Base-by-base conservation (phyloP, 2,797 vertebrate species). In the Geotrypetes seraphini region DNA sequence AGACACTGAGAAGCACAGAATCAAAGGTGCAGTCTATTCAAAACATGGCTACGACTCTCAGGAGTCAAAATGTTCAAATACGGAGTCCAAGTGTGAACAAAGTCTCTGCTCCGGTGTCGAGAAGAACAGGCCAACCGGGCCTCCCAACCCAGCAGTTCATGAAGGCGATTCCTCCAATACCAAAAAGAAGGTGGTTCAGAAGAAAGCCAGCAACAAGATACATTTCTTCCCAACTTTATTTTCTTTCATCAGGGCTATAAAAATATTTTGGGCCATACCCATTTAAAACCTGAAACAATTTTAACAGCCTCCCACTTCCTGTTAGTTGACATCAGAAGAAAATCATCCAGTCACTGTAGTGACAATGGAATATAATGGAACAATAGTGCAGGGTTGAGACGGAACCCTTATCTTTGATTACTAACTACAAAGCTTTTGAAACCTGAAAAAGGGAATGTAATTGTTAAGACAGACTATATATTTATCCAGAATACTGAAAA, bases 361-460 rank as follows among this genome's bases (percentile, higher is more conserved):
- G 43, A 45, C 55, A 56, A 36, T 36, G 36, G 22, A 55, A 53
- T 56, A 55, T 35, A 67, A 50, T 27, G 12, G 45, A 36, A 57
- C 47, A 46, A 54, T 68, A 38, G 41, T 58, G 25, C 25, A 48
- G 56, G 31, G 10, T 18, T 47, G 10, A 33, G 28, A 16, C 51
- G 64, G 60, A 43, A 58, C 67, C 31, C 65, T 69, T 63, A 61
- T 58, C 19, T 41, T 56, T 66, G 49, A 42, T 64, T 72, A 68
- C 66, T 74, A 61, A 71, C 71, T 73, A 69, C 60, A 53, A 42
- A 32, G 43, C 34, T 41, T 54, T 53, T 57, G 66, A 29, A 10
- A 50, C 29, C n/a, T n/a, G n/a, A 60, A 47, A 54, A 61, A 71
- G 63, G 54, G 36, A 44, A 60, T 56, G 45, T 38, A n/a, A 31